Evolutionary conservation across 92 coral and sea anemone genomes (phyloP), one percentile per base, ranked within the genome.

Genomic region (Epizoanthus rinbou): DNA sequence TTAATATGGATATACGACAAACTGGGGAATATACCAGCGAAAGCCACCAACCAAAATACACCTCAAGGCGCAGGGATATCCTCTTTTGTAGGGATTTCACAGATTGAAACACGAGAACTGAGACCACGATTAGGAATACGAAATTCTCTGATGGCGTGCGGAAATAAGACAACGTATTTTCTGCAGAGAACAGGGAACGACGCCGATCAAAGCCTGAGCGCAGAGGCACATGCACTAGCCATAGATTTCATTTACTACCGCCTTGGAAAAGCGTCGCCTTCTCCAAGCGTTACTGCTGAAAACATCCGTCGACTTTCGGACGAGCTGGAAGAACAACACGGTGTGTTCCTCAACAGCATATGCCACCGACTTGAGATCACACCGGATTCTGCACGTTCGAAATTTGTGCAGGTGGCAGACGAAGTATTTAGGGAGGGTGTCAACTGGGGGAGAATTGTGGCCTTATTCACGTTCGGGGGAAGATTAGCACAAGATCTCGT

Each of bases 381-480:
- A 4, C 70, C 85, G 10, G 93, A 88, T 2, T 64, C 91, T 4
- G 95, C 98, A n/a, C 98, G 80, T 70, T 57, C 87, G 67, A 93
- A 93, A 72, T 93, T 93, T 69, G 88, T 91, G 53, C 98, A 93
- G 68, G 93, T 93, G 68, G 98, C 98, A 43, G 98, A 93, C 73
- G 98, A 93, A 59, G 98, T 93, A 6, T 93, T 93, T 78, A 74
- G 93, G 18, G 98, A 93, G 15, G 98, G 98, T 21, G 78, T 91
- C 39, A 93, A 93, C 90, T 93, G 98, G 98, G 98, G 98, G 14
- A 69, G 98, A 60, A 93, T 93, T 57, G 98, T 93, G 50, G 98
- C 98, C 6, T 60, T 93, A 18, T 93, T 86, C 68, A 90, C 98
- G 4, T 93, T 93, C 69, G 98, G 93, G 17, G 95, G 91, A 23